These are phyloP conservation scores for Sclerurus mexicanus DNA, from an alignment of 2,113 vertebrate species.

Conservation along the genomic window DNA sequence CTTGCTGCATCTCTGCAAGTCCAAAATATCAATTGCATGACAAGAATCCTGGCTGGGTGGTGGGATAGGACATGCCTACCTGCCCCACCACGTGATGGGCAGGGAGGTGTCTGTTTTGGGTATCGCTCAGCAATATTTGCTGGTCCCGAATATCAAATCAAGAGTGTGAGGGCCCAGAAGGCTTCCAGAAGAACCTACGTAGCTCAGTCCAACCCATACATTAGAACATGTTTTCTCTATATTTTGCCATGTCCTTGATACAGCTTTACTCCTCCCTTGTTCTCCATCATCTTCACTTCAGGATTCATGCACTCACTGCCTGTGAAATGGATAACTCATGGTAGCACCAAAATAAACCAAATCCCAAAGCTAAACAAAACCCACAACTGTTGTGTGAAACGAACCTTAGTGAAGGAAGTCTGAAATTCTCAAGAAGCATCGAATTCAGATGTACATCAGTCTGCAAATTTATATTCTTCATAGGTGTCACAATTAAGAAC, in stretches of 20 bases:
- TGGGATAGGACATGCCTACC: background rate
- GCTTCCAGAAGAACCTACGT: background rate
- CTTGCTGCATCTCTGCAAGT: background rate
- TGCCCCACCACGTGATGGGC: accelerated
- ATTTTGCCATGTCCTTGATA: background rate
- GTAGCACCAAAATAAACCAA: background rate
- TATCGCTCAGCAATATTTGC: background rate
- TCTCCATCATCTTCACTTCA: background rate
- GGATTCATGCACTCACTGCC: background rate
- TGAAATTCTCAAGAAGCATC: background rate
- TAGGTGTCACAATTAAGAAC: background rate
- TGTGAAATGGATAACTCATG: background rate
- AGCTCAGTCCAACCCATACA: background rate
- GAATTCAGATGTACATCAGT: background rate
- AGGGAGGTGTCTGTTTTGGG: background rate
- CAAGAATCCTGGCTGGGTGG: background rate
- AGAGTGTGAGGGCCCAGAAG: background rate
- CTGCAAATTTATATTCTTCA: background rate
- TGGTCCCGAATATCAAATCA: background rate
- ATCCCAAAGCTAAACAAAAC: background rate
- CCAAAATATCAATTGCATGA: background rate
- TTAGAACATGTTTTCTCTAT: background rate
- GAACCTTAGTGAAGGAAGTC: background rate
- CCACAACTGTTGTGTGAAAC: accelerated
- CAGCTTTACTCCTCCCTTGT: background rate